These are phyloP conservation scores for Vulpes vulpes DNA, from an alignment of 2,113 vertebrate genomes.

Conservation along the genomic window DNA sequence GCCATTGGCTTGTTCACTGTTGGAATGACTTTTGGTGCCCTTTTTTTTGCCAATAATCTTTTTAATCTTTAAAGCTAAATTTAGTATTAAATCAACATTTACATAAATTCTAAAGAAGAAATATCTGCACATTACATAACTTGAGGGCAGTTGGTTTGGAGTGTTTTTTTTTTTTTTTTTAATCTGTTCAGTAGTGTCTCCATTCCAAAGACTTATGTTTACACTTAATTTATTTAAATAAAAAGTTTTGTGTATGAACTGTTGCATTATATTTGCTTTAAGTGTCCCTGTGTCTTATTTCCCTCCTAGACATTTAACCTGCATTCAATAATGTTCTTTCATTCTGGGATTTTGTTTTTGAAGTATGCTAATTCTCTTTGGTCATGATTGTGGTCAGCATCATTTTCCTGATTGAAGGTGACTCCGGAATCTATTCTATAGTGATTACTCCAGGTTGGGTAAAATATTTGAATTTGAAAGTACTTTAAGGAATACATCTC, in stretches of 20 bases:
- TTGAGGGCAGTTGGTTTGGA: not conserved
- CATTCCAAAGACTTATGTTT: not conserved
- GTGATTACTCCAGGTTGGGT: not conserved
- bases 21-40: not conserved
- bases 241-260: not conserved
- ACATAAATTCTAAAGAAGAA: not conserved
- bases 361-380: constrained; percentile 25
- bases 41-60: not conserved
- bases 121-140: not conserved
- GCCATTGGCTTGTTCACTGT: not conserved
- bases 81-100: not conserved
- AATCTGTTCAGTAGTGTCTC: not conserved
- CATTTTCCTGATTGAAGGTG: constrained; percentile 30
- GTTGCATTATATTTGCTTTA: constrained; percentile 21
- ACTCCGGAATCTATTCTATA: not conserved
- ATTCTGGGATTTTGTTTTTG: not conserved
- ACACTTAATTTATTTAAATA: not conserved
- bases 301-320: not conserved
- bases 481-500: not conserved
- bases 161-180: not conserved
- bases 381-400: not conserved
- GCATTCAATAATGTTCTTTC: constrained; percentile 45
- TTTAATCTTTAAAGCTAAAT: constrained; percentile 43
- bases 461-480: constrained; percentile 52
- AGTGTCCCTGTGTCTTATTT: not conserved